phyloP scores from a whole-genome alignment of 2,113 vertebrate genomes.

The Protobothrops mucrosquamatus region DNA sequence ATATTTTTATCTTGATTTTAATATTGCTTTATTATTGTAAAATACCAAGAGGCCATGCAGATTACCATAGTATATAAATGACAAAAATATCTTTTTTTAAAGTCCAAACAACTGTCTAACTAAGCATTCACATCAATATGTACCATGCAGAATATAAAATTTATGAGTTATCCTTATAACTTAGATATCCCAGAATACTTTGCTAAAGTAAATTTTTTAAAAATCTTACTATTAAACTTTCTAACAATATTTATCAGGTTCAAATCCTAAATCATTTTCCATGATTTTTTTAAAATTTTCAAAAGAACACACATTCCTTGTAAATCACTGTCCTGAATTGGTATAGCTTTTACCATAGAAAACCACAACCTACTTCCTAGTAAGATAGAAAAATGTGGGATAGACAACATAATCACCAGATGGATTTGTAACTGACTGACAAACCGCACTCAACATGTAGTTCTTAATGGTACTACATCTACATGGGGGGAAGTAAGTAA shows the following conservation, averaged over 20 bases:
- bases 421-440: neutral
- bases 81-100: neutral
- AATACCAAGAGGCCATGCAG: neutral
- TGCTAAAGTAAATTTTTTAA: neutral
- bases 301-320: neutral
- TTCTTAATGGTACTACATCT: neutral
- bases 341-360: neutral
- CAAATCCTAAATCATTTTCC: neutral
- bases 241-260: neutral
- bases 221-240: neutral
- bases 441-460: neutral
- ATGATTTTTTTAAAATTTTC: neutral
- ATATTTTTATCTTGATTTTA: neutral
- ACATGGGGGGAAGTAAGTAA: neutral
- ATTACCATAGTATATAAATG: neutral
- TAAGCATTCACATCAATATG: neutral
- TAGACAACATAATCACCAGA: neutral
- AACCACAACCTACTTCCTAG: neutral
- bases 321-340: neutral
- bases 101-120: neutral
- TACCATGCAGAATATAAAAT: neutral
- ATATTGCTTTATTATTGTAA: neutral
- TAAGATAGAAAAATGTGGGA: neutral
- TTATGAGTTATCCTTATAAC: neutral
- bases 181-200: neutral